Evolutionary conservation across 2,797 vertebrate genomes (phyloP).

Genomic region (Hafferia zeledoni): DNA sequence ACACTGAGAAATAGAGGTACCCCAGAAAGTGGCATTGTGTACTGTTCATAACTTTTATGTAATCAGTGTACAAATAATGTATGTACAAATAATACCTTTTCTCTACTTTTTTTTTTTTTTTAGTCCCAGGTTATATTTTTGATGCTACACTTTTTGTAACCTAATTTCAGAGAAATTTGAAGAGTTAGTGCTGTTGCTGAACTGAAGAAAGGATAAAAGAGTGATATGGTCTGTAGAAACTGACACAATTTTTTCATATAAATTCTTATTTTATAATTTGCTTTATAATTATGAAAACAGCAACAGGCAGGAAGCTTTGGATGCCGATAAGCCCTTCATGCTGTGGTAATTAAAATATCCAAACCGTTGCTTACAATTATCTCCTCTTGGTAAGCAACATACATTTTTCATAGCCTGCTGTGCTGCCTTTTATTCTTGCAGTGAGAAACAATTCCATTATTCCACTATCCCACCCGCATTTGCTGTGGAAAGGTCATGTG

Average conservation of each 20-base stretch:
- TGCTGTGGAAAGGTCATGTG: constrained; percentile 18
- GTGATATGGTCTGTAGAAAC: not conserved
- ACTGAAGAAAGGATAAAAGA: not conserved
- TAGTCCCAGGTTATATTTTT: not conserved
- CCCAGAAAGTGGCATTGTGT: not conserved
- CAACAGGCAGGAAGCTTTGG: not conserved
- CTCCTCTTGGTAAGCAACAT: constrained; percentile 3
- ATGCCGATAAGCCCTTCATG: not conserved
- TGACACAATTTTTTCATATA: not conserved
- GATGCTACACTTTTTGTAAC: not conserved
- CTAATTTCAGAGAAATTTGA: not conserved
- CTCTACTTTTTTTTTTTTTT: not conserved
- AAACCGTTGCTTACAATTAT: constrained; percentile 25
- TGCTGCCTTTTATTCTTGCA: constrained; percentile 39
- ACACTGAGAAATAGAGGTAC: not conserved
- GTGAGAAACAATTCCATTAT: constrained; percentile 35
- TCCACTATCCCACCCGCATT: not conserved
- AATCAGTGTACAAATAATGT: not conserved
- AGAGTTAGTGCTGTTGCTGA: not conserved
- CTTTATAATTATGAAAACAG: not conserved
- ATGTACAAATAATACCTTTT: not conserved
- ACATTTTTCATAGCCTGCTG: constrained; percentile 48
- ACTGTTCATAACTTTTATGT: not conserved
- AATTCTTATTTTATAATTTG: not conserved
- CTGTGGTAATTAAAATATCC: constrained; percentile 34